Conservation (phyloP, 2,888 invertebrate species). For the Rapana venosa region DNA sequence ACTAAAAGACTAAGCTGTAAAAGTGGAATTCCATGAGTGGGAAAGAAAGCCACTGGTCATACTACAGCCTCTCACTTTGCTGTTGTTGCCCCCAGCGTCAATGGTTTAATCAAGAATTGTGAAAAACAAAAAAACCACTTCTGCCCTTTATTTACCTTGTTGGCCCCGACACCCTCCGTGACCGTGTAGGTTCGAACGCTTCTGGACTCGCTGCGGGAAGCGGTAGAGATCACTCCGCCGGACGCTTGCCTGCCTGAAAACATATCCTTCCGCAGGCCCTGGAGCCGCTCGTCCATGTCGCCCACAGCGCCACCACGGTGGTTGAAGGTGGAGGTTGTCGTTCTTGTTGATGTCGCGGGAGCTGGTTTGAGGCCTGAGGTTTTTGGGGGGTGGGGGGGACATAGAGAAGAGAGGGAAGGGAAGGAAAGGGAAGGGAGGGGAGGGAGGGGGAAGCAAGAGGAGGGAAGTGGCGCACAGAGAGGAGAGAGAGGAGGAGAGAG, state of each 20-base stretch:
- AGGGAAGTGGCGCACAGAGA: too few relatives aligned
- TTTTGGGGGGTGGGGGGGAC: background rate
- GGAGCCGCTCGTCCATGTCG: background rate
- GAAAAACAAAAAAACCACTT: too few relatives aligned
- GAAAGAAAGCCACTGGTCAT: too few relatives aligned
- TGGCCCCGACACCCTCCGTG: conserved; percentile 54
- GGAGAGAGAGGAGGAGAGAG: too few relatives aligned
- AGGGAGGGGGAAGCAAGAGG: too few relatives aligned
- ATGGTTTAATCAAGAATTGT: too few relatives aligned
- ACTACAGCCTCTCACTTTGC: too few relatives aligned
- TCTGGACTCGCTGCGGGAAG: conserved; percentile 33
- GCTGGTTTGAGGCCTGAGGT: background rate
- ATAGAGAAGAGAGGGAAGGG: background rate
- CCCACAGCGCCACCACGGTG: background rate
- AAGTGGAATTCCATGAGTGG: too few relatives aligned
- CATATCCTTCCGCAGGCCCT: conserved; percentile 32
- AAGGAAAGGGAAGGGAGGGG: background rate
- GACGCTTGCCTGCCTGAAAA: conserved; percentile 48
- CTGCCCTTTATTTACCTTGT: conserved; percentile 43
- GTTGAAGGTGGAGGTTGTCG: conserved; percentile 5
- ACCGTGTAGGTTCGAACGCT: conserved; percentile 52
- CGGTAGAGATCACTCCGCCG: conserved; percentile 45
- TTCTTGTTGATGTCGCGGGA: background rate
- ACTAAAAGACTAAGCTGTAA: too few relatives aligned
- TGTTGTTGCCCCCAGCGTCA: too few relatives aligned